phyloP scores from a whole-genome alignment of 2,888 invertebrate species.

The Yponomeuta cagnagella region DNA sequence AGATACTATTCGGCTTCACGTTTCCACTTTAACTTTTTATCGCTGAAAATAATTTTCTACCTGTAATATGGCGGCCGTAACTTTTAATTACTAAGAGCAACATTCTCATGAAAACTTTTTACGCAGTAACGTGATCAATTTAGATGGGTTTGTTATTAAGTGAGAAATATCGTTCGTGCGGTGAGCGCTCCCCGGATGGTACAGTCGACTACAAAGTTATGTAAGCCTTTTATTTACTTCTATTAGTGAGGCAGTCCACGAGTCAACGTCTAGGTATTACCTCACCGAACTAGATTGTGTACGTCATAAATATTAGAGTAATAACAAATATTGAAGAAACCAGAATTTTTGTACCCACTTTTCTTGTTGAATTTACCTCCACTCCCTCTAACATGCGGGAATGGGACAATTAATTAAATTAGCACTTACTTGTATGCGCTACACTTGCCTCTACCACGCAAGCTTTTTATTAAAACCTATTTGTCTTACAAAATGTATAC shows the following conservation, averaged over 20 bases:
- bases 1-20: neutral
- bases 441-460: constrained; percentile 31
- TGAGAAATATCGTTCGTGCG: constrained; percentile 53
- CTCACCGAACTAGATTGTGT: too few relatives aligned
- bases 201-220: constrained; percentile 29
- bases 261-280: too few relatives aligned
- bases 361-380: constrained; percentile 17
- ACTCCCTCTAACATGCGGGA: constrained; percentile 30
- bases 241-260: too few relatives aligned
- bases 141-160: constrained; percentile 47
- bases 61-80: constrained; percentile 2
- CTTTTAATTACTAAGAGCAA: constrained; percentile 10
- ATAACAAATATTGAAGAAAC: too few relatives aligned
- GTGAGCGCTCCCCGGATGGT: neutral
- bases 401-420: constrained; percentile 70
- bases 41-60: neutral
- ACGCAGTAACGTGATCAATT: constrained; percentile 45
- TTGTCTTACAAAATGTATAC: constrained; percentile 39
- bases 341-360: neutral
- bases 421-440: constrained; percentile 55
- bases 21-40: constrained; percentile 6
- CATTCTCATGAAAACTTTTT: constrained; percentile 25
- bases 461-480: constrained; percentile 61
- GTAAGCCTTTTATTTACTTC: constrained; percentile 2
- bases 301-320: too few relatives aligned